Evolutionary conservation across 2,888 invertebrate genomes (phyloP), one percentile per base, ranked within the genome.

Genomic region (Exephanes ischioxanthus): DNA sequence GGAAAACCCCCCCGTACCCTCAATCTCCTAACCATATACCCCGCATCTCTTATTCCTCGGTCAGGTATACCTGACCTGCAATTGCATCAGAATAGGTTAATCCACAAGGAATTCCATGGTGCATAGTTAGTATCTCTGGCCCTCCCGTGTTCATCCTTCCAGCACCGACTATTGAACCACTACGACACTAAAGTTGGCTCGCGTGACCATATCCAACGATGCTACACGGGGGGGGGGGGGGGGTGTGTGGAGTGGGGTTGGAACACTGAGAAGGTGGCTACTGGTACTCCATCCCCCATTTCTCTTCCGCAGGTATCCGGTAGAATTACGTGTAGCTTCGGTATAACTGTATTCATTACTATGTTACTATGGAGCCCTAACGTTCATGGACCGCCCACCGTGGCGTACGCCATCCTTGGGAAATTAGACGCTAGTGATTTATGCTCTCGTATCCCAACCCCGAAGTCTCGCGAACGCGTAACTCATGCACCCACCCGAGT

Each of bases 401-500:
- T 45, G 3, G 80, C 45, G 67, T 80, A 55, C 76, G 85, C 86
- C 85, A 90, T 89, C 87, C 89, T 89, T 89, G 87, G 87, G 87
- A 90, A 90, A 90, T 89, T 89, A 89, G 89, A 89, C 87, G 85
- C 73, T 72, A 58, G 87, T 90, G 90, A 90, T 90, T 90, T 89
- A 88, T 86, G 68, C 51, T 78, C 86, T 26, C 14, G 77, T 70
- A 77, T 77, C 72, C 68, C 80, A 45, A 19, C 30, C 73, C 67
- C 84, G 83, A 79, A 80, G 79, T 75, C 63, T 9, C 14, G n/a
- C 0, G 67, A 81, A 22, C 53, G 76, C 80, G 72, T 84, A 86
- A 80, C 78, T 83, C 80, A 82, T 70, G 75, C 72, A 48, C 73
- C 58, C 26, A 58, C 58, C 55, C 58, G 51, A 72, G 76, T 66